Conservation (phyloP, 2,888 invertebrate genomes). For the Oscheius sp. region DNA sequence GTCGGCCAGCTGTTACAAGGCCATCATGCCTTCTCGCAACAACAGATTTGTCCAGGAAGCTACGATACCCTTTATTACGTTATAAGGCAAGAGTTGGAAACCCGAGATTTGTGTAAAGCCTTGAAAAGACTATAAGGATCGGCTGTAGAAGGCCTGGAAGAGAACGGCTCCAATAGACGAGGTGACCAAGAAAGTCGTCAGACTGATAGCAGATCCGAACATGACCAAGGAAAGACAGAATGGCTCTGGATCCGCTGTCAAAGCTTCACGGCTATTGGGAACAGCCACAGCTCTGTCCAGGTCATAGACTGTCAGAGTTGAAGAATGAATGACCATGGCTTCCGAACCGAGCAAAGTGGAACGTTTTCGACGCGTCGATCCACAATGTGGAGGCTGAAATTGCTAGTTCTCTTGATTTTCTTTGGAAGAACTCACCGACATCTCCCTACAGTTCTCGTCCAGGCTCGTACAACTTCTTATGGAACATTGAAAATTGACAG, state of each 20-base stretch:
- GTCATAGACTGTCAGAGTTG: conserved; percentile 68
- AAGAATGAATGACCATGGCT: conserved; percentile 61
- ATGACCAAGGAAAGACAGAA: conserved; percentile 63
- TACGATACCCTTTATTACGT: background rate
- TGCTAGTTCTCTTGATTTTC: conserved; percentile 25
- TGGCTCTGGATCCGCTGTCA: background rate
- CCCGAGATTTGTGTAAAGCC: conserved; percentile 18
- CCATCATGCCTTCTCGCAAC: too few species aligned
- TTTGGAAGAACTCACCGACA: conserved; percentile 54
- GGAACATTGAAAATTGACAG: conserved; percentile 64
- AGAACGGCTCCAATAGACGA: conserved; percentile 53
- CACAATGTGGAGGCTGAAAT: conserved; percentile 64
- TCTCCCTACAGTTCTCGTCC: conserved; percentile 59
- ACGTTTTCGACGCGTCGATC: conserved; percentile 20
- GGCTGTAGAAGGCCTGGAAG: conserved; percentile 16
- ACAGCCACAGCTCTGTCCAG: conserved; percentile 37
- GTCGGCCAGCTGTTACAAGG: too few species aligned
- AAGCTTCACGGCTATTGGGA: too few species aligned
- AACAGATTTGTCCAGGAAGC: too few species aligned
- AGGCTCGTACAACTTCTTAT: conserved; percentile 64
- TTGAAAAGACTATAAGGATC: conserved; percentile 2
- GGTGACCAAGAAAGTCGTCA: conserved; percentile 67
- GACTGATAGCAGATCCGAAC: conserved; percentile 66
- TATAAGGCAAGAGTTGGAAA: conserved; percentile 16
- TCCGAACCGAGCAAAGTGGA: background rate